Base-by-base conservation (phyloP, 2,888 invertebrate species). In the Cheilosia vernalis region DNA sequence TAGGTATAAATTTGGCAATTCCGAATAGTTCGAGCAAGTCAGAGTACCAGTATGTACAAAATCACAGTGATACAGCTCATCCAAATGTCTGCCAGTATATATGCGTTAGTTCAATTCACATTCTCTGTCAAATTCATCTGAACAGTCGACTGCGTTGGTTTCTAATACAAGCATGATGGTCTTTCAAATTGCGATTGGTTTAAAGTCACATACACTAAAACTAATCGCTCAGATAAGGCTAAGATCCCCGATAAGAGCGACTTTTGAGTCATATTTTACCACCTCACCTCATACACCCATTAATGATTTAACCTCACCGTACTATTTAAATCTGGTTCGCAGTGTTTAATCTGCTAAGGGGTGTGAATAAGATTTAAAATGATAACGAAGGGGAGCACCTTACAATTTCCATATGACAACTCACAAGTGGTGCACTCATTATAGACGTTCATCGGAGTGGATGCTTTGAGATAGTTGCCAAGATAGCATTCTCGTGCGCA, bases 391-490 rank as follows among this genome's bases (percentile, higher is more conserved):
- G n/a, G 9, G 9, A 17, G 7, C 21, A 51, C 5, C 15, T 24
- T 10, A 21, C 21, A 13, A 4, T 24, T 10, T 24, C 13, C 21
- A 13, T 37, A 37, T 37, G 37, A 37, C 13, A 37, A 37, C 13
- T 37, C 21, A 5, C 9, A 30, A n/a, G 30, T 17, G 7, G n/a
- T 55, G 7, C 33, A 17, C 30, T 30, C 6, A 17, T 30, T 33
- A 27, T 27, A n/a, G n/a, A 10, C 21, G 21, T 21, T 30, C 37
- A 19, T 37, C 17, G 21, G n/a, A n/a, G 40, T 30, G 4, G 67
- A 53, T 67, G 19, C 53, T 55, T 33, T n/a, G 5, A 63, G 30
- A 73, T 73, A 63, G 63, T 63, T 73, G 7, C 13, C 15, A n/a
- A 56, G 56, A 56, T 44, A 74, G 56, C 13, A 30, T 24, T 56